Conservation (phyloP, 2,113 vertebrate species). For the Atractosteus spatula region DNA sequence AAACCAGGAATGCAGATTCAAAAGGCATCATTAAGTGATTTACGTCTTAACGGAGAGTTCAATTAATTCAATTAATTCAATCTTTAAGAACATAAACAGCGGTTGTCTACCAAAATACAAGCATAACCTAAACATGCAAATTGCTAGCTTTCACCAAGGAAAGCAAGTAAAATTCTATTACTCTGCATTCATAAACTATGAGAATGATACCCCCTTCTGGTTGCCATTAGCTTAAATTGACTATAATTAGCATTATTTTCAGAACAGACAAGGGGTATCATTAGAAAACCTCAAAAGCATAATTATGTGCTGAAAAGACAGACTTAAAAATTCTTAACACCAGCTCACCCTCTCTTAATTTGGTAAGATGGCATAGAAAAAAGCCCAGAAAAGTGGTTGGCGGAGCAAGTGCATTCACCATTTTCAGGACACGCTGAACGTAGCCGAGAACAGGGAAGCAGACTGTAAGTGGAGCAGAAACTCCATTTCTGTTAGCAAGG, state of each 20-base stretch:
- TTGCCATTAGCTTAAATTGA: conserved; percentile 34
- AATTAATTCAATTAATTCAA: conserved; percentile 25
- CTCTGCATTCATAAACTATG: conserved; percentile 25
- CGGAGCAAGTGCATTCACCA: background rate
- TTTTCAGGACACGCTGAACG: background rate
- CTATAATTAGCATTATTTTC: conserved; percentile 39
- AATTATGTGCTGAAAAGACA: conserved; percentile 23
- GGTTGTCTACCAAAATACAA: conserved; percentile 25
- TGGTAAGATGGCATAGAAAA: background rate
- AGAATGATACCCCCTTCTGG: conserved; percentile 21
- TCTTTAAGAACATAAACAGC: conserved; percentile 30
- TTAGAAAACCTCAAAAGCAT: conserved; percentile 31
- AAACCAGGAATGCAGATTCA: too few relatives aligned
- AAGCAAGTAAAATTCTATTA: conserved; percentile 11
- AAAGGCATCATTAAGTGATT: too few relatives aligned
- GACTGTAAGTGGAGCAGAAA: background rate
- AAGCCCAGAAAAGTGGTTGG: conserved; percentile 6
- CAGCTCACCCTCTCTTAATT: conserved; percentile 9
- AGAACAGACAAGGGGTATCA: conserved; percentile 33
- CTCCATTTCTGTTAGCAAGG: background rate
- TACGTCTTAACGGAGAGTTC: too few relatives aligned
- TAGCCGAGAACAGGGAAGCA: background rate
- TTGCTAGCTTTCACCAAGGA: conserved; percentile 13
- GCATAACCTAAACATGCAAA: conserved; percentile 32
- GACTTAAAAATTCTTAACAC: conserved; percentile 12